These are phyloP conservation scores for Mythimna lalbum DNA, from an alignment of 2,888 invertebrate species.

Conservation along the genomic window DNA sequence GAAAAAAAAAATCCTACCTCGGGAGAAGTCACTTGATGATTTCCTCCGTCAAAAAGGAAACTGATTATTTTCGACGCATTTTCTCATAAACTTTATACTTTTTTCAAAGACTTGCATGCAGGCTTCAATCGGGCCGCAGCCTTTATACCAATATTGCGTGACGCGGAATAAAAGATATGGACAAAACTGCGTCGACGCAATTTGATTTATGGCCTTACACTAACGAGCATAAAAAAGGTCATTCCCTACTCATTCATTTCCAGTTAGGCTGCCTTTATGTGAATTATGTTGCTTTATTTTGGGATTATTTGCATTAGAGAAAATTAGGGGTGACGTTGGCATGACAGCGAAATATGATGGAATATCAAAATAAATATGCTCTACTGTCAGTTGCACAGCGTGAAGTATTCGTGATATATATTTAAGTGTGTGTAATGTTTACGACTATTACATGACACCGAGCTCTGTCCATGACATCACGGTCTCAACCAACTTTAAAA, in stretches of 20 bases:
- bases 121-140: conserved; percentile 9
- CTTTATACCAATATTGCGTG: conserved; percentile 70
- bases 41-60: no score
- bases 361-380: conserved; percentile 39
- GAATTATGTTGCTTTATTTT: conserved; percentile 37
- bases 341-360: conserved; percentile 40
- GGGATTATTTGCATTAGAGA: conserved; percentile 23
- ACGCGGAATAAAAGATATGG: conserved; percentile 50
- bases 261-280: conserved; percentile 14
- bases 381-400: background rate
- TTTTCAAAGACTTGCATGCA: conserved; percentile 37
- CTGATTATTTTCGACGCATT: conserved; percentile 23
- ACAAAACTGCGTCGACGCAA: conserved; percentile 35
- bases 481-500: conserved; percentile 67
- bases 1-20: no score
- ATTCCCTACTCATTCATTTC: conserved; percentile 44
- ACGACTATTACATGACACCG: conserved; percentile 48
- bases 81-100: conserved; percentile 21
- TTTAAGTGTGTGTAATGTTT: conserved; percentile 48
- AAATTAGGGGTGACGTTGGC: conserved; percentile 45
- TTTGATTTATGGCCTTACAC: conserved; percentile 53
- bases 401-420: conserved; percentile 32
- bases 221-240: conserved; percentile 49
- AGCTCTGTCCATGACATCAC: conserved; percentile 65
- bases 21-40: no score